Evolutionary conservation across 1,140 invertebrate species (phyloP), one percentile per base, ranked within the genome.

Genomic region (Zaprionus camerounensis): DNA sequence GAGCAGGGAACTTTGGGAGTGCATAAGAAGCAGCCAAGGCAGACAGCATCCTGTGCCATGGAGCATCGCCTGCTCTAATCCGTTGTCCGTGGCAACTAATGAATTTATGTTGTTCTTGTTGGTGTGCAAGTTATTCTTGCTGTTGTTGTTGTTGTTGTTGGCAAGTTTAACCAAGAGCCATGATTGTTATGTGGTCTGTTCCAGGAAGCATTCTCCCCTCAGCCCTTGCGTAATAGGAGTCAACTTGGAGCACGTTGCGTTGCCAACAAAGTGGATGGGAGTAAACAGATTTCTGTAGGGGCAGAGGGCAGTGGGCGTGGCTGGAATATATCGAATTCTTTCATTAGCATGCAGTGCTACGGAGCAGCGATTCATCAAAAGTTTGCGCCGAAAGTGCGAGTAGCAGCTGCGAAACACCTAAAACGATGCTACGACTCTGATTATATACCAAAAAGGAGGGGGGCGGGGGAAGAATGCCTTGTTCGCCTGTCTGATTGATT

Each of bases 401-500:
- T 58, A 71, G 28, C 68, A 83, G 64, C 76, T 86, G 84, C 77
- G 68, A 61, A 79, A 82, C 84, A 88, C 80, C 80, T 86, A 63
- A 78, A 72, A 75, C 53, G 74, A 76, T 70, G 70, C 70, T 46
- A 46, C n/a, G 41, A 46, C n/a, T 88, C 13, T 67, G 77, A 71
- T 79, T 79, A 79, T 80, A 53, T 31, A 41, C 13, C 11, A 46
- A 31, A 31, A 57, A 57, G 55, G 31, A 57, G 34, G 1, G 20
- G 31, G 46, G n/a, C n/a, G n/a, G 55, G 59, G 41, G 59, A 56
- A n/a, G n/a, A n/a, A 75, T 63, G 28, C 62, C 55, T 69, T 61
- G 70, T 80, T 71, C 1, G 36, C 36, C 46, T 88, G 78, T 81
- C 88, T 87, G 84, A 87, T 87, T 87, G 84, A 87, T 87, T 87